Conservation (phyloP, 2,113 vertebrate species). For the Pomatorhinus ruficollis region DNA sequence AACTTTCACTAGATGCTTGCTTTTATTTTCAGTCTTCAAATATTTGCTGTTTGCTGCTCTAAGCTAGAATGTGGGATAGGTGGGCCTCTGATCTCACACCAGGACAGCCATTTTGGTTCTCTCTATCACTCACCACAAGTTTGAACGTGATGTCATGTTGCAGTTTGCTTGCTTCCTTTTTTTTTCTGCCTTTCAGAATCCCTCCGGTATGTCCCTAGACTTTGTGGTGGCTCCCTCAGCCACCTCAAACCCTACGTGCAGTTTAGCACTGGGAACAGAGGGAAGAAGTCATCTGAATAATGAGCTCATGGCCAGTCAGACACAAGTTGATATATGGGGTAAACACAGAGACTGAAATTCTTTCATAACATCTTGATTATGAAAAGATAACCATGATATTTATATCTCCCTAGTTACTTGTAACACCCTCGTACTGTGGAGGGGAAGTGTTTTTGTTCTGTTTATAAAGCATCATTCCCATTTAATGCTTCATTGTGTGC, state of each 20-base stretch:
- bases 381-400: constrained; percentile 37
- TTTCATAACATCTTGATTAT: constrained; percentile 54
- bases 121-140: neutral
- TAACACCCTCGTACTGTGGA: neutral
- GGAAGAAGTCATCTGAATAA: constrained; percentile 22
- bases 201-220: neutral
- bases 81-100: neutral
- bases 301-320: constrained; percentile 43
- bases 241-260: constrained; percentile 22
- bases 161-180: neutral
- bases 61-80: neutral
- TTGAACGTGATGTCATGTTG: neutral
- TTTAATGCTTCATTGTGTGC: neutral
- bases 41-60: neutral
- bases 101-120: neutral
- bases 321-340: constrained; percentile 11
- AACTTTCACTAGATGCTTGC: neutral
- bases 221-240: neutral
- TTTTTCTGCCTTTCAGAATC: neutral
- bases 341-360: constrained; percentile 44
- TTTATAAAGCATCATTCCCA: neutral
- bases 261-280: constrained; percentile 24
- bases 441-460: neutral
- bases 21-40: neutral
- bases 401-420: constrained; percentile 24